Evolutionary conservation across 2,888 invertebrate genomes (phyloP), one percentile per base, ranked within the genome.

Genomic region (Meliscaeva auricollis): DNA sequence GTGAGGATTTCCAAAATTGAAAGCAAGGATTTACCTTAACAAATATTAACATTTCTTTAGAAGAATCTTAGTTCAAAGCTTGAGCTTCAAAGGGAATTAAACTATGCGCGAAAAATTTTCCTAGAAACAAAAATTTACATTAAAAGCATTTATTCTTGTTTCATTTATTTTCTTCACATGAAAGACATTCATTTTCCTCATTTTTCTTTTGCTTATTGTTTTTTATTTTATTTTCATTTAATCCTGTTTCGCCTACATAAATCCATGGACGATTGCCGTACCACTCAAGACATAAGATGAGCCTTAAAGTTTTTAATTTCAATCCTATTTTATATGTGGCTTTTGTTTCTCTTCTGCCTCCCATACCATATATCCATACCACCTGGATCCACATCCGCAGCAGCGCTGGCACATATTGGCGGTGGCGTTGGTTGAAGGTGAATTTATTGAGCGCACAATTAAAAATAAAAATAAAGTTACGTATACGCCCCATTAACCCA

Each of bases 401-500:
- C 38, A 3, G 38, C 1, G 11, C 38, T 9, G 11, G 38, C 9
- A 38, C 38, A 38, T 38, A 38, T 38, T 38, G 38, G 38, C 38
- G 38, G 5, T 17, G 46, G 38, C 38, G 38, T 38, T 17, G 46
- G 44, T 44, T 44, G 13, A 69, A 69, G 44, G 69, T 54, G 44
- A 60, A 60, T 22, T 48, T 48, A 54, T 54, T 41, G 64, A 22
- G 44, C 22, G 52, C 52, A 50, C 30, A 52, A 64, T 74, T 62
- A 54, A 62, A 73, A 60, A 15, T 4, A 26, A 46, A 17, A 46
- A 46, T 8, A 72, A 73, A 38, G 64, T 75, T 66, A 66, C 64
- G 74, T 66, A 66, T 75, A 62, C 74, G 66, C 64, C 66, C 56
- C 64, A 30, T 48, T 46, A 35, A 3, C 32, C 52, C 38, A 3